These are phyloP conservation scores for Pseudomyrmex flavicornis DNA, from an alignment of 1,140 invertebrate genomes.

Conservation along the genomic window DNA sequence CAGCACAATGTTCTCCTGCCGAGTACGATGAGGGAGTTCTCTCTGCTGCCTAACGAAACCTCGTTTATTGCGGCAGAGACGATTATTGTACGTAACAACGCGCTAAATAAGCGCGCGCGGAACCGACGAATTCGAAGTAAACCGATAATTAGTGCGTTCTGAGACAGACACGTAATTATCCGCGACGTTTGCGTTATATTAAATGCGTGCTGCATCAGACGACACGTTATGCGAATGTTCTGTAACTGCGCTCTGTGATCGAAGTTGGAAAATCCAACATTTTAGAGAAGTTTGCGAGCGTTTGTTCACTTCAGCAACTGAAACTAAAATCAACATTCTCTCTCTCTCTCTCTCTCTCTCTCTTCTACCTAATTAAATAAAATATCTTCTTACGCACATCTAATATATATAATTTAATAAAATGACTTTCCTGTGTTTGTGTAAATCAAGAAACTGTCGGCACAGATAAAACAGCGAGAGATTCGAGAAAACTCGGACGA, in stretches of 20 bases:
- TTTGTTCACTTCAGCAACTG: too few species aligned
- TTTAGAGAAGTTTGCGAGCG: not conserved
- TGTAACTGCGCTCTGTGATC: too few species aligned
- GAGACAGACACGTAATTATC: conserved; percentile 18
- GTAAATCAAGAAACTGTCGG: conserved; percentile 29
- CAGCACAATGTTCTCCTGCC: not conserved
- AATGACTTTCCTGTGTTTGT: not conserved
- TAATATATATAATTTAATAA: too few species aligned
- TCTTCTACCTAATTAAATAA: too few species aligned
- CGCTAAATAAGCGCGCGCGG: conserved; percentile 44
- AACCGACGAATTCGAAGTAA: not conserved
- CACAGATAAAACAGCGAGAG: not conserved
- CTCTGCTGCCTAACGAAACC: conserved; percentile 22
- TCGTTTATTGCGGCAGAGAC: conserved; percentile 16
- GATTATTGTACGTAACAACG: conserved; percentile 29
- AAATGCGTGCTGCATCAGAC: not conserved
- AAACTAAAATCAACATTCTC: too few species aligned
- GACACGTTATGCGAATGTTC: not conserved
- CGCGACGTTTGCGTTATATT: conserved; percentile 6
- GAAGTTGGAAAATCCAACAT: not conserved
- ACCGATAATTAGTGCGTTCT: conserved; percentile 27
- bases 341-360: too few species aligned
- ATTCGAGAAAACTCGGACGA: not conserved
- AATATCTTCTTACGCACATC: too few species aligned
- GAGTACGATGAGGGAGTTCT: conserved; percentile 17